Evolutionary conservation across 1,140 invertebrate genomes (phyloP), one percentile per base, ranked within the genome.

Genomic region (Rhagoletis zephyria): DNA sequence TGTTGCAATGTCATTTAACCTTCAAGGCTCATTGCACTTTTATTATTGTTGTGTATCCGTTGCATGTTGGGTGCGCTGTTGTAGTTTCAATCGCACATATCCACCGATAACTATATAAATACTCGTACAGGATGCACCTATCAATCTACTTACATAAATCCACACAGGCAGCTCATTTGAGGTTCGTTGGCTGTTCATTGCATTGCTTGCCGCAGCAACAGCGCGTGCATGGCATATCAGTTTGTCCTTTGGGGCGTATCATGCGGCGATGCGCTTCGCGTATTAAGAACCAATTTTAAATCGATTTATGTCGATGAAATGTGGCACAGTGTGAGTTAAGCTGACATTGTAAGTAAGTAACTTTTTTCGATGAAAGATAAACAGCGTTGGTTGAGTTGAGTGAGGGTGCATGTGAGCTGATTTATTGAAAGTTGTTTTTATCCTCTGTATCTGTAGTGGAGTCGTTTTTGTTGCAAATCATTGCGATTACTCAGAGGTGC

Each of bases 241-340:
- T 81, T 81, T 14, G 7, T 48, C 5, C 30, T 14, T 81, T n/a
- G n/a, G 70, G 16, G 74, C 48, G 74, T 81, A 81, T 51, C 40
- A 40, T 3, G 40, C 42, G 65, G 42, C 67, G 42, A 14, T 30
- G 19, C 14, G 74, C n/a, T 81, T 14, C 48, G 48, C 74, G 74
- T 81, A 81, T 81, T 81, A 81, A 81, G 74, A 56, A 81, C 45
- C 74, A n/a, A 81, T 81, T 81, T 81, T 56, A 81, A 81, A 81
- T 81, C 74, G 74, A 81, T 81, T 81, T 81, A 59, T 81, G 74
- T 81, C 74, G 74, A 56, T 81, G 19, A 81, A 56, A 56, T 56
- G 48, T 56, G 45, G 48, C 48, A 0, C 9, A 19, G 74, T 30
- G 19, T 56, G 48, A 19, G n/a, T 56, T 81, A 19, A 56, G 74